Percentiles rank a stretch among this genome's conserved stretches.
Conservation (phyloP, 2,888 invertebrate genomes). For the Theretra japonica region DNA sequence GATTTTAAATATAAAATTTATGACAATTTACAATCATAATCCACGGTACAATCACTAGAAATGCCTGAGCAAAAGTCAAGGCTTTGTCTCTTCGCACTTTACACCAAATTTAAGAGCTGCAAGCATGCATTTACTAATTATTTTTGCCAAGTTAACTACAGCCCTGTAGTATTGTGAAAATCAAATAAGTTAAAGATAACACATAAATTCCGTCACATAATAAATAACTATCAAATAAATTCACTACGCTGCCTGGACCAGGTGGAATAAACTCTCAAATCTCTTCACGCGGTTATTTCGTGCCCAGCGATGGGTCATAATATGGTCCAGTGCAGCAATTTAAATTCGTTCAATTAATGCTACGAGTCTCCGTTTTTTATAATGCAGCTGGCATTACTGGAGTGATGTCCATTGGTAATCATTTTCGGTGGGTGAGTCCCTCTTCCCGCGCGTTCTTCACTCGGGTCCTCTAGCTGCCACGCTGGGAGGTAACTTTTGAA, state of each 20-base stretch:
- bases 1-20: too few relatives aligned
- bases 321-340: not conserved
- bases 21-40: too few relatives aligned
- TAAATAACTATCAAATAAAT: not conserved
- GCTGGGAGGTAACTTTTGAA: slow-evolving; percentile 88
- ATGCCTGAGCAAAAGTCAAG: not conserved
- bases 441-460: slow-evolving; percentile 86
- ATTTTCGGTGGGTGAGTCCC: slow-evolving; percentile 38
- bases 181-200: not conserved
- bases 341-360: not conserved
- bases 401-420: slow-evolving; percentile 9
- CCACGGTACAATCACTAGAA: not conserved
- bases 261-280: not conserved
- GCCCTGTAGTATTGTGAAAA: not conserved
- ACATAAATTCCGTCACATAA: not conserved
- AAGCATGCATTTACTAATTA: too few relatives aligned
- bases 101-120: not conserved
- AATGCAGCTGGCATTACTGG: slow-evolving; percentile 1
- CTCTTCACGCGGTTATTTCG: not conserved
- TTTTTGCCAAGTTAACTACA: not conserved
- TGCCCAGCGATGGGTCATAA: not conserved
- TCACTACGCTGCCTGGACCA: not conserved
- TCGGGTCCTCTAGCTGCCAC: slow-evolving; percentile 86
- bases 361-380: slow-evolving; percentile 7
- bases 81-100: not conserved